Base-by-base conservation (phyloP, 2,888 invertebrate genomes). In the Lasiommata megera region DNA sequence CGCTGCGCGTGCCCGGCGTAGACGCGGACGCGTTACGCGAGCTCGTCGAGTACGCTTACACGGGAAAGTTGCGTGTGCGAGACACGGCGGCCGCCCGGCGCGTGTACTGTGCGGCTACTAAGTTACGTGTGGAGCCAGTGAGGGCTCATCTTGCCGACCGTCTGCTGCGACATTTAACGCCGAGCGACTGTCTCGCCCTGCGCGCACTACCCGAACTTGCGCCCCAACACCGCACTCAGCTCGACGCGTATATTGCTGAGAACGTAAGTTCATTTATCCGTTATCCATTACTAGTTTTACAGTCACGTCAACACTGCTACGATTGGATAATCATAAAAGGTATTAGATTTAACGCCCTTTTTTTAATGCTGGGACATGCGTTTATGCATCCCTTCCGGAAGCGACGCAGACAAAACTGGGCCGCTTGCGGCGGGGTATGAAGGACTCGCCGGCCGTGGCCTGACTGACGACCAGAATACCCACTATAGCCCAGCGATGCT, bases 11-110 rank as follows among this genome's bases (percentile, higher is more conserved):
- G 29, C 71, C 72, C 61, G 77, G 70, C 58, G 78, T 82, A 34
- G 76, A 76, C 41, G 73, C 80, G 86, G 92, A 91, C 44, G 94
- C 96, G 47, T 91, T 97, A 73, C 93, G 94, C 68, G 93, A 93
- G 63, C 92, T 97, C 43, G 93, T 97, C 46, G 95, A 96, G 76
- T 97, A 95, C 87, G 95, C 95, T 47, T 97, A 97, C 86, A 96
- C 96, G 12, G 94, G 95, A 28, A 93, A 93, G 82, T 77, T 93
- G 67, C 82, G 84, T 61, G 92, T 92, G 62, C 86, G 87, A 55
- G 76, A 71, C 54, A 82, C 89, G 62, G 73, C 73, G 43, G 85
- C 87, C 65, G 93, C 97, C 57, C 94, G 94, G 73, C 93, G 94
- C 17, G 94, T 97, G 60, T 97, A 96, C 92, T 88, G 93, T 73